Evolutionary conservation across 1,140 invertebrate species (phyloP).

Genomic region (Vanessa tameamea): DNA sequence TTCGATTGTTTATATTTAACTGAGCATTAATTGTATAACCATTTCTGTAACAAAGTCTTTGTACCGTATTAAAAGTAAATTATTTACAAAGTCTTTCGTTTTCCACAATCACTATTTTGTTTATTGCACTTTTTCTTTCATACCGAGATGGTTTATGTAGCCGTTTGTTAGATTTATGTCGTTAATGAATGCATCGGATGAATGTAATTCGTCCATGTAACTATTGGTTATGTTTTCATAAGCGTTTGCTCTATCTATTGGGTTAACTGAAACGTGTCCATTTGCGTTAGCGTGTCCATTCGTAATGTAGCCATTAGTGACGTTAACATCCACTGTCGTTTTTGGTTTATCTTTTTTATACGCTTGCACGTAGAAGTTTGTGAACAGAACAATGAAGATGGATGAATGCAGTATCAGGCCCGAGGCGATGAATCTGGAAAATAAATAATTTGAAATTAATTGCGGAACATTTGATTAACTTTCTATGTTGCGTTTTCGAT

Average conservation of each 20-base stretch:
- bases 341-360: conserved; percentile 81
- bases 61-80: conserved; percentile 23
- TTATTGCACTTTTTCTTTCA: conserved; percentile 70
- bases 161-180: conserved; percentile 36
- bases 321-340: conserved; percentile 49
- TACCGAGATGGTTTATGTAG: conserved; percentile 49
- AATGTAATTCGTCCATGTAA: conserved; percentile 30
- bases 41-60: conserved; percentile 18
- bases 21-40: conserved; percentile 2
- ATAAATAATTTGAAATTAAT: not conserved
- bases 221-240: conserved; percentile 10
- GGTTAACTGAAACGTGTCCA: conserved; percentile 36
- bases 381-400: conserved; percentile 95
- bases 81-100: conserved; percentile 26
- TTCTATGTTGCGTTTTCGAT: too few relatives aligned
- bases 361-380: conserved; percentile 93
- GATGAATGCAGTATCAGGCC: conserved; percentile 91
- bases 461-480: too few relatives aligned
- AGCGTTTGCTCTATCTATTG: not conserved
- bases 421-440: conserved; percentile 84
- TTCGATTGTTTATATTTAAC: not conserved
- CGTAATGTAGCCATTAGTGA: conserved; percentile 47
- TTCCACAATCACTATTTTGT: conserved; percentile 15
- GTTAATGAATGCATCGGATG: conserved; percentile 15
- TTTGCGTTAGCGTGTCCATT: conserved; percentile 53